These are phyloP conservation scores for Microctenopoma stevenorrisi DNA, from an alignment of 2,797 vertebrate species.

Conservation along the genomic window DNA sequence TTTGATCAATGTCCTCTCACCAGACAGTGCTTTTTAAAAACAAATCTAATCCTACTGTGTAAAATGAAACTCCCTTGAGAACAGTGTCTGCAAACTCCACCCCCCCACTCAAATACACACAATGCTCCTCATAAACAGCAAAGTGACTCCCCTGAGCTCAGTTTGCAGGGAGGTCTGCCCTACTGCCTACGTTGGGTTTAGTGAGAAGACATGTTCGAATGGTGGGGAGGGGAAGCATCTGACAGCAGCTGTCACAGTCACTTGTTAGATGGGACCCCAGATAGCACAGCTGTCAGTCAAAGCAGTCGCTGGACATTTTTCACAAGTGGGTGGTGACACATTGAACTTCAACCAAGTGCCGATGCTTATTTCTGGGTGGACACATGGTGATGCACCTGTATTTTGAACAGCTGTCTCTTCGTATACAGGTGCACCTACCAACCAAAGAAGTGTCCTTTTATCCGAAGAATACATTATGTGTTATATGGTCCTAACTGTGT, in stretches of 20 bases:
- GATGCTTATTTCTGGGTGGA: conserved; percentile 24
- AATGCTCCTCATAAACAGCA: conserved; percentile 24
- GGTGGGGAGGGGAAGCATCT: conserved; percentile 42
- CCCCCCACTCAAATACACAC: conserved; percentile 20
- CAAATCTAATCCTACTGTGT: conserved; percentile 56
- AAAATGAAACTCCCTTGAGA: conserved; percentile 65
- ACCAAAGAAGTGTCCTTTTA: not conserved
- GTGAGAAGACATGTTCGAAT: conserved; percentile 50
- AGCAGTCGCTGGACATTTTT: conserved; percentile 50
- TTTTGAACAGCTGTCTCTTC: conserved; percentile 47
- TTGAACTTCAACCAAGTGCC: conserved; percentile 62
- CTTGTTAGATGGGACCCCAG: conserved; percentile 66
- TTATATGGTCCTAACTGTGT: not conserved
- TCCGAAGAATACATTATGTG: not conserved
- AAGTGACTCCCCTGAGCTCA: conserved; percentile 36
- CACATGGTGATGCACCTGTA: conserved; percentile 67
- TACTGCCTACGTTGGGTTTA: conserved; percentile 29
- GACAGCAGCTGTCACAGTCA: conserved; percentile 79
- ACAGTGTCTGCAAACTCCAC: conserved; percentile 32
- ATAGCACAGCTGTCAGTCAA: conserved; percentile 72
- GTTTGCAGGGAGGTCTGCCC: conserved; percentile 64
- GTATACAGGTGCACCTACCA: conserved; percentile 42
- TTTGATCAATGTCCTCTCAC: conserved; percentile 51
- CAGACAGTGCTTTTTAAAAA: conserved; percentile 55
- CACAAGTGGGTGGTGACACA: conserved; percentile 43